These are phyloP conservation scores for Hipparchia semele DNA, from an alignment of 2,888 invertebrate species.

Conservation along the genomic window DNA sequence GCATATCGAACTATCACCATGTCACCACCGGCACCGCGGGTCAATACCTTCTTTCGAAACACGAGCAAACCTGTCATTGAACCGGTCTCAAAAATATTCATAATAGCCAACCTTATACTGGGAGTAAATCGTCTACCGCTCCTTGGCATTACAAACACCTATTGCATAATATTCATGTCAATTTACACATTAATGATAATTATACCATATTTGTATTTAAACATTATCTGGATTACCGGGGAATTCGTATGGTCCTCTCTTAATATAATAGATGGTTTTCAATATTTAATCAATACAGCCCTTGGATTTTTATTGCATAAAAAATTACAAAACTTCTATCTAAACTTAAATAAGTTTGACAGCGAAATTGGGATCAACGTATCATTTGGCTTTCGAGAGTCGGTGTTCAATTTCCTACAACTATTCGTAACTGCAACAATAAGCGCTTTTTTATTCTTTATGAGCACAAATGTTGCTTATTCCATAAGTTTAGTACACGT, in stretches of 20 bases:
- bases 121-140: constrained; percentile 35
- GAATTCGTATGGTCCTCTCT: neutral
- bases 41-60: constrained; percentile 35
- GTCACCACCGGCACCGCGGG: constrained; percentile 30
- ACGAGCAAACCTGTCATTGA: constrained; percentile 30
- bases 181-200: constrained; percentile 23
- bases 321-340: constrained; percentile 37
- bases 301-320: constrained; percentile 31
- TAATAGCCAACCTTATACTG: constrained; percentile 4
- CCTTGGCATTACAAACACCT: constrained; percentile 27
- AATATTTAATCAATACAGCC: constrained; percentile 33
- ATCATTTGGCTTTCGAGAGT: neutral
- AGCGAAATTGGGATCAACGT: constrained; percentile 32
- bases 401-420: constrained; percentile 42
- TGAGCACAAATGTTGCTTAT: too few species aligned
- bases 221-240: too few species aligned
- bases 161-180: constrained; percentile 22
- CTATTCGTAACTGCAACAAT: constrained; percentile 1
- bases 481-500: neutral
- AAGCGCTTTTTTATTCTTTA: neutral
- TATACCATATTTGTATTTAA: constrained; percentile 9
- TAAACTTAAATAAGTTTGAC: constrained; percentile 40
- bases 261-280: constrained; percentile 14
- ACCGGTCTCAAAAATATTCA: constrained; percentile 31
- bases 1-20: constrained; percentile 18